Percentiles rank a stretch among this genome's conserved stretches.
Evolutionary conservation across 2,888 invertebrate genomes (phyloP).

Genomic region (Sericinus montela): DNA sequence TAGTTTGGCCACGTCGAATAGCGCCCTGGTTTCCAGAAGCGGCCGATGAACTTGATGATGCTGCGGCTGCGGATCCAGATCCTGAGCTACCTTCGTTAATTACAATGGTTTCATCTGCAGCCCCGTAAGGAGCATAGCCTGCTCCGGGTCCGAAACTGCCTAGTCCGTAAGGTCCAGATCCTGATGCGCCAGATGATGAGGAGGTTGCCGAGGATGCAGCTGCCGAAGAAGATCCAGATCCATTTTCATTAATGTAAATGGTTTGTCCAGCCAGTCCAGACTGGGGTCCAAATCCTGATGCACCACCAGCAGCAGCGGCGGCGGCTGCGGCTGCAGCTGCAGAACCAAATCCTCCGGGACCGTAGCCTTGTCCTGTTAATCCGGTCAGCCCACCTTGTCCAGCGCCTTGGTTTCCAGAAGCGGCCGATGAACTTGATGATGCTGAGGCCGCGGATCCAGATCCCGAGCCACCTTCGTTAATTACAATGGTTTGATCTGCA

Average conservation of each 20-base stretch:
- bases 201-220: no score
- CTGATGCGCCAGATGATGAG: neutral
- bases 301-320: conserved; percentile 2
- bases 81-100: no score
- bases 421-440: conserved; percentile 13
- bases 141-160: neutral
- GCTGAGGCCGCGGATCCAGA: neutral
- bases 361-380: no score
- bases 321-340: neutral
- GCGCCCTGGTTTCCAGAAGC: no score
- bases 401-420: neutral
- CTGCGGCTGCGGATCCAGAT: conserved; percentile 3
- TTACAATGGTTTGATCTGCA: neutral
- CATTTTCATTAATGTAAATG: neutral
- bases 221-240: conserved; percentile 1
- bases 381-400: no score
- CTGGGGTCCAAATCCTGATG: neutral
- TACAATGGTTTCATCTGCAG: neutral
- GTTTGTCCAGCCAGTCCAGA: no score
- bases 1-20: no score
- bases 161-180: neutral
- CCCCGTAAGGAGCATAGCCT: neutral
- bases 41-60: conserved; percentile 1
- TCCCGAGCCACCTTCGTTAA: neutral
- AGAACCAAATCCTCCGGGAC: neutral